Percentiles rank a stretch among this genome's conserved stretches.
phyloP scores from a whole-genome alignment of 2,888 invertebrate genomes.

The Dynastes tityus region DNA sequence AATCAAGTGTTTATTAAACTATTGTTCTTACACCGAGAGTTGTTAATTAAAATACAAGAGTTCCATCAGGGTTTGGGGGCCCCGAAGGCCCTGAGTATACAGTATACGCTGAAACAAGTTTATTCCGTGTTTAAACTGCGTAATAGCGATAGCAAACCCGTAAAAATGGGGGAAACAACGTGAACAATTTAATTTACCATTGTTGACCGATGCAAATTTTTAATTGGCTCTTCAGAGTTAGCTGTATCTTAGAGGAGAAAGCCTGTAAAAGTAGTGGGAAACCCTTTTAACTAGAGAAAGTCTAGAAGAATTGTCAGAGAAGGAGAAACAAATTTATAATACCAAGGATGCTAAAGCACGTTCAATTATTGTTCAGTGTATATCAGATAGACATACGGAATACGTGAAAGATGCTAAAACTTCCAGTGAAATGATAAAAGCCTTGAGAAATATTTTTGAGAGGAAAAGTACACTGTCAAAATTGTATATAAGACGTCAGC shows the following conservation, averaged over 20 bases:
- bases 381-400: slow-evolving; percentile 9
- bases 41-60: too few species aligned
- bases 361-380: slow-evolving; percentile 25
- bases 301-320: slow-evolving; percentile 5
- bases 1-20: too few species aligned
- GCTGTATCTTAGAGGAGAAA: slow-evolving; percentile 6
- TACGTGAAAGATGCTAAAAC: slow-evolving; percentile 24
- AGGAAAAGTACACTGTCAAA: slow-evolving; percentile 13
- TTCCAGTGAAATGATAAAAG: slow-evolving; percentile 12
- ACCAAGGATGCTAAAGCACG: slow-evolving; percentile 21
- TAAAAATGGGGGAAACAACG: slow-evolving; percentile 2
- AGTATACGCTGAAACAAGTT: background rate
- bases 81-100: background rate
- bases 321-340: slow-evolving; percentile 14
- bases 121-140: background rate
- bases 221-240: slow-evolving; percentile 13
- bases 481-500: slow-evolving; percentile 17
- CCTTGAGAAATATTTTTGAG: slow-evolving; percentile 26
- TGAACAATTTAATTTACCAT: slow-evolving; percentile 11
- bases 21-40: too few species aligned
- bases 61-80: slow-evolving; percentile 14
- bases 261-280: slow-evolving; percentile 18
- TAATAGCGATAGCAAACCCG: slow-evolving; percentile 1
- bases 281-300: slow-evolving; percentile 1
- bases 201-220: slow-evolving; percentile 5